These are phyloP conservation scores for Loriculus beryllinus DNA, from an alignment of 2,797 vertebrate species.

Conservation along the genomic window DNA sequence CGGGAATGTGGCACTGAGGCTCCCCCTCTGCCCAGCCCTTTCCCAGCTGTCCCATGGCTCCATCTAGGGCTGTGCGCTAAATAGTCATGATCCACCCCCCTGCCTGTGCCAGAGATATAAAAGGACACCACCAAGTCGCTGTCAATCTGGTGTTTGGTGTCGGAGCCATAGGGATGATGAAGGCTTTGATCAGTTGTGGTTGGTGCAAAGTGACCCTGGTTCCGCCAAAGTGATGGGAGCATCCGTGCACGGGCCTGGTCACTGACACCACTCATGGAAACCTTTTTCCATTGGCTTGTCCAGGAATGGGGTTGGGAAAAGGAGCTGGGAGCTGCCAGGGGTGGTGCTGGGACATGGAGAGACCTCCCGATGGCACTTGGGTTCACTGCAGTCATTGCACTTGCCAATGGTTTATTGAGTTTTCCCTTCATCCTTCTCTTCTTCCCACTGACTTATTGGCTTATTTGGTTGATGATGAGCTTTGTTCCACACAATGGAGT, in stretches of 20 bases:
- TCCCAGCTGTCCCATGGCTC: constrained; percentile 62
- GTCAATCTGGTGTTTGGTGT: not conserved
- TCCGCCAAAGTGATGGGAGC: not conserved
- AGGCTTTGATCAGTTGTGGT: not conserved
- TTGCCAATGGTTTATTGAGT: not conserved
- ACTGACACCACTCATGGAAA: not conserved
- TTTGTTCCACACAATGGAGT: fast-evolving
- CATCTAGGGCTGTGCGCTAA: constrained; percentile 58
- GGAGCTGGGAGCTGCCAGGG: not conserved
- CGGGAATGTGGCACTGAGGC: constrained; percentile 46
- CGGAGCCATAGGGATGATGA: not conserved
- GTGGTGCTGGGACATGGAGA: fast-evolving
- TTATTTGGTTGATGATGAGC: not conserved
- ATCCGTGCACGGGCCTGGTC: fast-evolving
- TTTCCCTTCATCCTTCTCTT: not conserved
- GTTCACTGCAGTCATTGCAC: not conserved
- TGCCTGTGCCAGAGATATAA: constrained; percentile 15
- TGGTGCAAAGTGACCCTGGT: not conserved
- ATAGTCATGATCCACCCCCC: not conserved
- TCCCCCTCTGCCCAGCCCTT: not conserved
- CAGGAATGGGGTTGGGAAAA: not conserved
- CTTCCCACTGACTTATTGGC: not conserved
- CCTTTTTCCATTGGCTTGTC: not conserved
- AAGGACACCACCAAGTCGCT: not conserved
- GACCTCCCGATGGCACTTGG: not conserved